Conservation (phyloP, 2,888 invertebrate genomes). For the Eilema sororculum region DNA sequence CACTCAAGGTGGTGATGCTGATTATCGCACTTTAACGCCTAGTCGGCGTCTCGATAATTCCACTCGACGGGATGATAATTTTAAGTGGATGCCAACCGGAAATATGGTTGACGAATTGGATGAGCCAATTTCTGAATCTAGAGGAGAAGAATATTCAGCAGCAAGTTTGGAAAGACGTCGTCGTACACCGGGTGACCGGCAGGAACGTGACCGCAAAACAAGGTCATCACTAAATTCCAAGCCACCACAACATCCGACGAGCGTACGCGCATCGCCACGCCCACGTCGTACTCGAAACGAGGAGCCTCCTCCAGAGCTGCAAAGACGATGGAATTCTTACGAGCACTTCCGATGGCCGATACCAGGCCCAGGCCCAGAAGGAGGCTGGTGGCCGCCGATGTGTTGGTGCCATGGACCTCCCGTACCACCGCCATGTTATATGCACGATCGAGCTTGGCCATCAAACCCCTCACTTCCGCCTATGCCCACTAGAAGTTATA, state of each 20-base stretch:
- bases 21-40: slow-evolving; percentile 85
- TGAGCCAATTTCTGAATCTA: slow-evolving; percentile 65
- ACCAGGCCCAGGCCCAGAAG: slow-evolving; percentile 67
- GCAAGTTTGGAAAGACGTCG: slow-evolving; percentile 87
- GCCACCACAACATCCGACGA: slow-evolving; percentile 80
- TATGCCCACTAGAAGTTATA: slow-evolving; percentile 71
- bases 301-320: slow-evolving; percentile 78
- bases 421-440: slow-evolving; percentile 79
- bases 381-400: slow-evolving; percentile 82
- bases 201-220: slow-evolving; percentile 89
- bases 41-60: slow-evolving; percentile 84
- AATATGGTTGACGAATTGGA: slow-evolving; percentile 70
- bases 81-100: slow-evolving; percentile 88
- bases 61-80: slow-evolving; percentile 89
- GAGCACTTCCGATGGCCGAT: slow-evolving; percentile 88
- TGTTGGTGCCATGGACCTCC: slow-evolving; percentile 83
- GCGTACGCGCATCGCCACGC: slow-evolving; percentile 77
- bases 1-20: slow-evolving; percentile 87
- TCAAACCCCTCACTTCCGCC: slow-evolving; percentile 81
- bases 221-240: slow-evolving; percentile 87
- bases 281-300: slow-evolving; percentile 75
- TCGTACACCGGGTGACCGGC: slow-evolving; percentile 81
- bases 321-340: slow-evolving; percentile 84
- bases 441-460: slow-evolving; percentile 83
- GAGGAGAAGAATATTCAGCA: slow-evolving; percentile 73